phyloP scores from a whole-genome alignment of 2,113 vertebrate genomes.

The Danio rerio region DNA sequence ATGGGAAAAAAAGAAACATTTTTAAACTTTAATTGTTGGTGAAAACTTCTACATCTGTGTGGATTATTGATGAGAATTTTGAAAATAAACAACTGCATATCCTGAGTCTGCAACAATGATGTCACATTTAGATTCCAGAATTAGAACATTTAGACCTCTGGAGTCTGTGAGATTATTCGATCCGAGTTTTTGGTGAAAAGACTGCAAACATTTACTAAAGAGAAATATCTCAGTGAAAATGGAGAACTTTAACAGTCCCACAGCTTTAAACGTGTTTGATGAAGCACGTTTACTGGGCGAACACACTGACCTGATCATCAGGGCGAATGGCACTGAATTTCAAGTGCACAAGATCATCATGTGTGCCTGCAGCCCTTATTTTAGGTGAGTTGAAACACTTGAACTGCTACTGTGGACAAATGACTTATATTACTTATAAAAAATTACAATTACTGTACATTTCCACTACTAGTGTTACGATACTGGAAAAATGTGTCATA shows the following conservation, averaged over 20 bases:
- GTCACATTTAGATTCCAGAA: background rate
- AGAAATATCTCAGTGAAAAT: background rate
- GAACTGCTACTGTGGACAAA: slow-evolving; percentile 69
- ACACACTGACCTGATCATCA: slow-evolving; percentile 80
- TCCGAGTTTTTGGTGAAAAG: background rate
- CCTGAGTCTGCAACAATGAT: background rate
- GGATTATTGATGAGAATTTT: too few relatives aligned
- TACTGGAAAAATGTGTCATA: too few relatives aligned
- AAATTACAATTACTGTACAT: too few relatives aligned
- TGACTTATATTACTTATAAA: too few relatives aligned
- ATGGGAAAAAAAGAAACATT: too few relatives aligned
- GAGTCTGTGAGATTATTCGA: background rate
- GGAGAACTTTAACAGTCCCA: slow-evolving; percentile 75
- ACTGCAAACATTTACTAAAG: background rate
- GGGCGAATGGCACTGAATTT: slow-evolving; percentile 77
- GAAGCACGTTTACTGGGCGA: slow-evolving; percentile 81
- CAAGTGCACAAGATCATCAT: slow-evolving; percentile 84
- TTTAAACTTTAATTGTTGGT: too few relatives aligned
- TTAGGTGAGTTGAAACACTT: slow-evolving; percentile 58
- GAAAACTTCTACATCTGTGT: too few relatives aligned
- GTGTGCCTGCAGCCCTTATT: slow-evolving; percentile 83
- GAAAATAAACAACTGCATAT: background rate
- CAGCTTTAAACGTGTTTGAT: slow-evolving; percentile 75
- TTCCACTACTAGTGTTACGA: too few relatives aligned
- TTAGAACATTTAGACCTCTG: background rate